Base-by-base conservation (phyloP, 1,140 invertebrate species). In the Drosophila sechellia region DNA sequence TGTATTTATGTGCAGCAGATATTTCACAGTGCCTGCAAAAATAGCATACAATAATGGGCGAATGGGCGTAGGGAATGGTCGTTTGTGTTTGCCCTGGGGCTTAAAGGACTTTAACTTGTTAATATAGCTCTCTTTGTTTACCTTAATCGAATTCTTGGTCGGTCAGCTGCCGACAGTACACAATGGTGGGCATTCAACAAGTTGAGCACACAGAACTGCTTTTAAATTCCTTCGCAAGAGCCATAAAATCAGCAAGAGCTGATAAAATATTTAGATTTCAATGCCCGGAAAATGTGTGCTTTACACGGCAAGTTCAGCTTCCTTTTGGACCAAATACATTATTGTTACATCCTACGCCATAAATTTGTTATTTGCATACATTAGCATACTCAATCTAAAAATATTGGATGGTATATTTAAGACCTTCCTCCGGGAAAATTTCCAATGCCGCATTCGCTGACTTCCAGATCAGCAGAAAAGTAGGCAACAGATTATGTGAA, bases 1-100 rank as follows among this genome's bases (percentile, higher is more conserved):
- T 52, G 35, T 64, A 74, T 64, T 74, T 74, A 54, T 74, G 59
- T 72, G 69, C 52, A 64, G 71, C 70, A 42, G 37, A 74, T 74
- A 55, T 50, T 42, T 74, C 58, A 43, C 58, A 50, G 43, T 39
- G 37, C 20, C 52, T 53, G 42, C 60, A 37, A 31, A 68, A 68
- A 68, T 53, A 65, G 64, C 59, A 27, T 43, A 43, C 22, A 52
- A 56, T 50, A 74, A 50, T 43, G 71, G 27, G 5, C 3, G 10
- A 34, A 20, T 40, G n/a, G 6, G 5, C 6, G 17, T 13, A 10
- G 8, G 37, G 3, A 8, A 22, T 25, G 43, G 45, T 13, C 8
- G n/a, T 20, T 10, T 54, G 40, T 53, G 52, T 70, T 12, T 56
- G 52, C 15, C 35, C 34, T 37, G 42, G 34, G 22, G 25, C 55